Base-by-base conservation (phyloP, 37 sponge, comb jelly and placozoan species). In the Hexactinellida sp. region DNA sequence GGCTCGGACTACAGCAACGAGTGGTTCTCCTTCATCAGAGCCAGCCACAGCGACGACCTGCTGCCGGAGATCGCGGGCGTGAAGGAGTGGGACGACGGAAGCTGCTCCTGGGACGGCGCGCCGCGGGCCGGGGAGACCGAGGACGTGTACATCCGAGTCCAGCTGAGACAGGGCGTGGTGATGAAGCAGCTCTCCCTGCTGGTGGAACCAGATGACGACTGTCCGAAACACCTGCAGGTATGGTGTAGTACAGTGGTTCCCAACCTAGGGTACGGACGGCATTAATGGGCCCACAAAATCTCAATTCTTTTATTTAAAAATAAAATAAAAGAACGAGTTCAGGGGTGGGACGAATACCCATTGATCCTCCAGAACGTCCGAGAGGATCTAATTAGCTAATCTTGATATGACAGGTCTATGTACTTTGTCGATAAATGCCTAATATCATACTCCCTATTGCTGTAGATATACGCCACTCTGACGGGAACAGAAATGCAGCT, bases 21-120 rank as follows among this genome's bases (percentile, higher is more conserved):
- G 34, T 63, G 76, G 76, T 63, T 63, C 76, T 63, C 76, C 25
- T 63, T 25, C 76, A 63, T 63, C 25, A 7, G 76, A 3, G 76
- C 76, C 34, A 63, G 76, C 34, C 76, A 87, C 16, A 36, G 85
- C 0, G 38, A 82, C 35, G 82, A 90, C 21, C 63, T 94, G 87
- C 24, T 91, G 38, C 89, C 91, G 37, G 71, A 85, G 21, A 83
- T 90, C 52, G 38, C 38, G 16, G 91, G 88, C 0, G 82, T 71
- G 36, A 84, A 55, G 24, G 91, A 91, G 39, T 94, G 95, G 95
- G 95, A 94, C 47, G 92, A 93, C 16, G 91, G 92, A 83, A 91
- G 93, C 0, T 54, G 39, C 34, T 71, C 82, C 1, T 93, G 95
- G 1, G 63, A 89, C 23, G 91, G 92, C 86, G 92, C 91, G 93